phyloP scores from a whole-genome alignment of 2,797 vertebrate species.

The Xenentodon cancila region DNA sequence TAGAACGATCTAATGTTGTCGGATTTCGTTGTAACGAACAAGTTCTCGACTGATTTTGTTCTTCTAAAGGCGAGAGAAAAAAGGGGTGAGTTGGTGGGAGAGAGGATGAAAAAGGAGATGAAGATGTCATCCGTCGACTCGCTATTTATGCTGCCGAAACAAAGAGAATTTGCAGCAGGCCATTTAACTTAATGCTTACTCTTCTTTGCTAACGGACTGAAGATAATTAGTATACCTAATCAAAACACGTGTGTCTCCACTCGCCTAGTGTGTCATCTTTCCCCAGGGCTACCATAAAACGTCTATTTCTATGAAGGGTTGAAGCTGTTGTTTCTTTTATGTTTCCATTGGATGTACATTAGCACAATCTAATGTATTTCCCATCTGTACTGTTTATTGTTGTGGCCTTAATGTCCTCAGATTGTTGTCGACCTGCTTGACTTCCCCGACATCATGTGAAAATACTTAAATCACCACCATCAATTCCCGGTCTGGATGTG shows the following conservation, averaged over 20 bases:
- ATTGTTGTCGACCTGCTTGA: conserved; percentile 18
- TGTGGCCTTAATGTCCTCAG: conserved; percentile 8
- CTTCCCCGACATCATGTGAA: conserved; percentile 21
- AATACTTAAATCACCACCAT: conserved; percentile 21
- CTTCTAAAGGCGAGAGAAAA: conserved; percentile 48
- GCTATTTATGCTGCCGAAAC: conserved; percentile 71
- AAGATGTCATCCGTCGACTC: conserved; percentile 51
- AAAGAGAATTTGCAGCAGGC: conserved; percentile 70
- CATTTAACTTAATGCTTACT: conserved; percentile 75
- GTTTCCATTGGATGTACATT: conserved; percentile 54
- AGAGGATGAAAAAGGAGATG: conserved; percentile 49
- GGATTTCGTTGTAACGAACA: conserved; percentile 64
- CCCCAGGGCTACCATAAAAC: conserved; percentile 56
- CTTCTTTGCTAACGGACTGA: conserved; percentile 71
- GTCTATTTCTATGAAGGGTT: conserved; percentile 58
- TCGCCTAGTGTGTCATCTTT: conserved; percentile 61
- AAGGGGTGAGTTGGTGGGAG: conserved; percentile 20
- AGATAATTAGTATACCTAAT: conserved; percentile 79
- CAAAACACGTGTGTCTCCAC: conserved; percentile 72
- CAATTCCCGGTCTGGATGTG: conserved; percentile 20
- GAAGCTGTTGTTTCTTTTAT: conserved; percentile 61
- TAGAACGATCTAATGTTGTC: conserved; percentile 56
- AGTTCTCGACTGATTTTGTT: conserved; percentile 54
- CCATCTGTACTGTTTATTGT: conserved; percentile 43
- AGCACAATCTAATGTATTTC: conserved; percentile 48